These are phyloP conservation scores for Amphipyra tragopoginis DNA, from an alignment of 2,888 invertebrate species.

Conservation along the genomic window DNA sequence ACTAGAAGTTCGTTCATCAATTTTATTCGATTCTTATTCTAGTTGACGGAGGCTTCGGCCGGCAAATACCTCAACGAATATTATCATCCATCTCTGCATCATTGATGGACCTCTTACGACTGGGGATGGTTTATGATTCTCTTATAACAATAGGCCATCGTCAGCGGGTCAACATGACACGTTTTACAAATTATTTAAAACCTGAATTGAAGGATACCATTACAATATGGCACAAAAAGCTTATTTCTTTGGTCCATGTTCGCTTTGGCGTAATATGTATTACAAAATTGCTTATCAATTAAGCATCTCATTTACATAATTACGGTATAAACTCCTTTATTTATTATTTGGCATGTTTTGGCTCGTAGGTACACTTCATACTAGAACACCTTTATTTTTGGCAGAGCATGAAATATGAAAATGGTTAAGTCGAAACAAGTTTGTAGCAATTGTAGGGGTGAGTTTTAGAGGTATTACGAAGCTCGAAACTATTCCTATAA, in stretches of 20 bases:
- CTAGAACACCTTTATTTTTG: constrained; percentile 3
- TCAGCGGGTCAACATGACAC: constrained; percentile 10
- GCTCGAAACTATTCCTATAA: constrained; percentile 24
- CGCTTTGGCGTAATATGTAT: too few relatives aligned
- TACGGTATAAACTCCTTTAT: not conserved
- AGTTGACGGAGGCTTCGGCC: constrained; percentile 18
- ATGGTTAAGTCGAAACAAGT: constrained; percentile 16
- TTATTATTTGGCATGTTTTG: constrained; percentile 37
- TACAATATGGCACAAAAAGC: constrained; percentile 4
- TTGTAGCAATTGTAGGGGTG: constrained; percentile 11
- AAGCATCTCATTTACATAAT: not conserved
- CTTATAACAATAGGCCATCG: constrained; percentile 7
- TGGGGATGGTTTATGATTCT: constrained; percentile 9
- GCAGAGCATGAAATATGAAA: constrained; percentile 17
- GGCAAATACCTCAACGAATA: constrained; percentile 14
- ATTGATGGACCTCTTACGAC: constrained; percentile 7
- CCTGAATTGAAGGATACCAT: constrained; percentile 3
- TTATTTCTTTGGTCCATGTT: constrained; percentile 46
- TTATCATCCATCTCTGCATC: constrained; percentile 13
- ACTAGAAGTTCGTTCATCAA: constrained; percentile 39
- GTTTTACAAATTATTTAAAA: constrained; percentile 18
- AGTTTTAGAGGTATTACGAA: constrained; percentile 27
- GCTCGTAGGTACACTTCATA: not conserved
- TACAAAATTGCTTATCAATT: not conserved
- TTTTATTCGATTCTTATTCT: constrained; percentile 28